Evolutionary conservation across 2,113 vertebrate genomes (phyloP).

Genomic region (Porphyrio hochstetteri): DNA sequence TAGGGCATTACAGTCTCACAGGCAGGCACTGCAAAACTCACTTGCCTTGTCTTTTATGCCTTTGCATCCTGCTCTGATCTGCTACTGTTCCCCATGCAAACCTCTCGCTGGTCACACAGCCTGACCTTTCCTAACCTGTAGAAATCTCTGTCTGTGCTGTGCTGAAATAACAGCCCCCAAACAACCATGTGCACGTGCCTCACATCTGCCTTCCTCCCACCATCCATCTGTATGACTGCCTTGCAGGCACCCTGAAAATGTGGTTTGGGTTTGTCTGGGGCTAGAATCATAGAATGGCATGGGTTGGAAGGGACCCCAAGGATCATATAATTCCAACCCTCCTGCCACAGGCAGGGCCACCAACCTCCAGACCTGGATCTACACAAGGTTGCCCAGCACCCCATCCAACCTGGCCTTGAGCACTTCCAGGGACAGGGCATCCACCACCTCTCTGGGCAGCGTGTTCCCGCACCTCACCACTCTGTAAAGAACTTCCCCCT

Average conservation of each 20-base stretch:
- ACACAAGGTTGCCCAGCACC: no score
- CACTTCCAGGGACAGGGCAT: no score
- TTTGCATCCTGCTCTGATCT: background rate
- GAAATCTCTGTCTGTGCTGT: background rate
- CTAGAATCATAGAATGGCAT: background rate
- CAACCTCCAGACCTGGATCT: no score
- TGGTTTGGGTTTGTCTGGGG: background rate
- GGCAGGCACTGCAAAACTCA: background rate
- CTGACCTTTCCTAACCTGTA: slow-evolving; percentile 74
- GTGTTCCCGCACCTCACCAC: no score
- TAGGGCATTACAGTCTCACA: background rate
- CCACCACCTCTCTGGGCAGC: no score
- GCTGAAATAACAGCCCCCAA: background rate
- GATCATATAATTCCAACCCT: no score
- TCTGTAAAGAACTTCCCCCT: no score
- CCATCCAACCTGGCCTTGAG: no score
- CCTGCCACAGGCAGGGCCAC: no score
- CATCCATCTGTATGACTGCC: background rate
- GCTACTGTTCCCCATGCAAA: background rate
- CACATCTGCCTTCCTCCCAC: background rate
- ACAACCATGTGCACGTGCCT: accelerated
- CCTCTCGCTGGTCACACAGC: slow-evolving; percentile 76
- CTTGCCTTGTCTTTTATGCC: background rate
- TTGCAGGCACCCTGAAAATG: background rate
- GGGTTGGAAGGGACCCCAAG: no score